These are phyloP conservation scores for Drosophila affinis DNA, from an alignment of 2,888 invertebrate species.

Conservation along the genomic window DNA sequence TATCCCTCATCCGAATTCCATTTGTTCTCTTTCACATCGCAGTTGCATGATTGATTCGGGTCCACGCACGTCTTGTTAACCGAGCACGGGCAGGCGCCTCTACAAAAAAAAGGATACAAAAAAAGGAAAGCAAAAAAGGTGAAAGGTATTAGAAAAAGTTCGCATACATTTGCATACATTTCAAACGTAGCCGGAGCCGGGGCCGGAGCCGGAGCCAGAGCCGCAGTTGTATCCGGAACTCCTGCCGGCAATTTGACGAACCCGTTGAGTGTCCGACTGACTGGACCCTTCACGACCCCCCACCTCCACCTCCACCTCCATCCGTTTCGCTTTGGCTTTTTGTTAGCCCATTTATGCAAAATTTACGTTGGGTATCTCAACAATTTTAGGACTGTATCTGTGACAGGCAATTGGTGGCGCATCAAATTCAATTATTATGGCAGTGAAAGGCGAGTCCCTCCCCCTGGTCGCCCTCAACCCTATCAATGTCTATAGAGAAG, in stretches of 20 bases:
- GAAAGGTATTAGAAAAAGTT: conserved; percentile 59
- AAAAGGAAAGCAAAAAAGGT: conserved; percentile 39
- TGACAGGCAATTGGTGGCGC: conserved; percentile 28
- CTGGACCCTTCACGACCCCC: background rate
- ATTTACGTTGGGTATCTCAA: conserved; percentile 33
- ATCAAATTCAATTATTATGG: conserved; percentile 23
- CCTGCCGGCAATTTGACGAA: conserved; percentile 66
- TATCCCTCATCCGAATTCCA: conserved; percentile 96
- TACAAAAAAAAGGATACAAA: conserved; percentile 66
- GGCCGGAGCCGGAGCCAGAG: conserved; percentile 3
- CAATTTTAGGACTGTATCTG: conserved; percentile 28
- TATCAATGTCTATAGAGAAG: too few species aligned
- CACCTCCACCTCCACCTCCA: background rate
- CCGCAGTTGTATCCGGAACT: conserved; percentile 41
- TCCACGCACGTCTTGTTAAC: conserved; percentile 92
- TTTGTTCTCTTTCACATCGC: conserved; percentile 93
- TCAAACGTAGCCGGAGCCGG: conserved; percentile 5
- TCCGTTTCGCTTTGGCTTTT: conserved; percentile 33
- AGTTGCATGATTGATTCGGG: conserved; percentile 93
- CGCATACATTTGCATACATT: conserved; percentile 74
- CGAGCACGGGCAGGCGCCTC: conserved; percentile 90
- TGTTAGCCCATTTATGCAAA: conserved; percentile 35
- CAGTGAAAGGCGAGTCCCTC: background rate
- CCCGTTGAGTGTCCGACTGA: conserved; percentile 31
- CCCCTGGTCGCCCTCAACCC: too few species aligned